Evolutionary conservation across 2,888 invertebrate species (phyloP).

Genomic region (Neocrepidodera transversa): DNA sequence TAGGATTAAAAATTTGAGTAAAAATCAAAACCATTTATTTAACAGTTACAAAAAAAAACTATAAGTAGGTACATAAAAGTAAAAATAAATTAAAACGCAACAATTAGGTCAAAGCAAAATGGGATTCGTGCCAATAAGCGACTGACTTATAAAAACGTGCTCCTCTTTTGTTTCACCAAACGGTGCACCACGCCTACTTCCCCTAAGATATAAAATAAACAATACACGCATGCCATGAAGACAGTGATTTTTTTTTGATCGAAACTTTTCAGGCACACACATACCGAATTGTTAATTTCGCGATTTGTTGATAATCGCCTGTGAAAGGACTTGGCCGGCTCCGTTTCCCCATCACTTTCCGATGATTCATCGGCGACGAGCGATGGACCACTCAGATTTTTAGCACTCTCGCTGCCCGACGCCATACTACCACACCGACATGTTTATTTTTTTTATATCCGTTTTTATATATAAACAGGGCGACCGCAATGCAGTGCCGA

Average conservation of each 20-base stretch:
- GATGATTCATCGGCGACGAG: conserved; percentile 68
- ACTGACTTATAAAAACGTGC: conserved; percentile 33
- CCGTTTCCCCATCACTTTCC: conserved; percentile 85
- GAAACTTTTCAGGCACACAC: conserved; percentile 52
- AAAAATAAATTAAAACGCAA: conserved; percentile 36
- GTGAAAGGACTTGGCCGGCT: conserved; percentile 77
- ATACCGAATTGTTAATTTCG: conserved; percentile 81
- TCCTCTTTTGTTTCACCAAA: conserved; percentile 24
- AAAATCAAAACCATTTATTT: conserved; percentile 34
- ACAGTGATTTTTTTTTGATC: conserved; percentile 21
- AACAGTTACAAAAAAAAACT: conserved; percentile 26
- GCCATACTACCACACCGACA: conserved; percentile 56
- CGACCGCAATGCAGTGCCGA: conserved; percentile 21
- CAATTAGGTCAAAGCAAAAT: conserved; percentile 30
- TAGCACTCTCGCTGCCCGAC: conserved; percentile 55
- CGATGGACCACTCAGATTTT: conserved; percentile 54
- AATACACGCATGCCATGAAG: conserved; percentile 47
- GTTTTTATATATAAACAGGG: conserved; percentile 38
- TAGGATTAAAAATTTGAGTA: conserved; percentile 14
- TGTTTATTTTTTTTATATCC: conserved; percentile 45
- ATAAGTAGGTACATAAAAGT: conserved; percentile 22
- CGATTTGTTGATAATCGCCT: conserved; percentile 83
- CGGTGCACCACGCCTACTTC: conserved; percentile 43
- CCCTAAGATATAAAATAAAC: conserved; percentile 32
- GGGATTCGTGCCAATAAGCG: conserved; percentile 39